Percentiles rank a stretch among this genome's conserved stretches.
These are phyloP conservation scores for Adelphocoris suturalis DNA, from an alignment of 2,888 invertebrate species.

Conservation along the genomic window DNA sequence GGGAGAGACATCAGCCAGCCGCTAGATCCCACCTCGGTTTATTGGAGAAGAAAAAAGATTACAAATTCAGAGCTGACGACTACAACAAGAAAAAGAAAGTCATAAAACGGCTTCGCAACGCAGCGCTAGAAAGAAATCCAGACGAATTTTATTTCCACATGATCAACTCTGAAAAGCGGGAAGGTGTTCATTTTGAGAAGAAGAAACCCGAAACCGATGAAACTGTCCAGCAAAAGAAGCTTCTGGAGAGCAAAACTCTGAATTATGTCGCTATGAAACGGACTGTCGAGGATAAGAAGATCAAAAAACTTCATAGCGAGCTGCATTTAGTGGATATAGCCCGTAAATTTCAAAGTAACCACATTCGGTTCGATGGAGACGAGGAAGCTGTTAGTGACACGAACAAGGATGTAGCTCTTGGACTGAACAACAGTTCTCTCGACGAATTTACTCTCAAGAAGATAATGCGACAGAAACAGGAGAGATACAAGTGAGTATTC, in stretches of 20 bases:
- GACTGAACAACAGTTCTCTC: conserved; percentile 62
- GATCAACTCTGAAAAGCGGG: conserved; percentile 89
- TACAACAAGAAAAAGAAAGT: conserved; percentile 90
- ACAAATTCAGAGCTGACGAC: conserved; percentile 87
- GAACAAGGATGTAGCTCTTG: background rate
- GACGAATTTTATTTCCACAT: conserved; percentile 99
- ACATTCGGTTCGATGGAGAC: conserved; percentile 88
- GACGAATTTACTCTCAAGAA: conserved; percentile 77
- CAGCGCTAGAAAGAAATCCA: conserved; percentile 95
- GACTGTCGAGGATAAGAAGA: conserved; percentile 89
- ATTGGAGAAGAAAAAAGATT: conserved; percentile 94
- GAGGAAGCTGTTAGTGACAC: conserved; percentile 77
- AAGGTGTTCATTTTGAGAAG: conserved; percentile 81
- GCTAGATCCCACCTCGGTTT: conserved; percentile 88
- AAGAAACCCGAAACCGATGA: conserved; percentile 82
- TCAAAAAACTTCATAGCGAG: conserved; percentile 86
- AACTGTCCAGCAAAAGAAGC: conserved; percentile 89
- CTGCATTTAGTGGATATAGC: conserved; percentile 90
- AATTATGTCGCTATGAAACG: conserved; percentile 93
- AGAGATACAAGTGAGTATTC: conserved; percentile 81
- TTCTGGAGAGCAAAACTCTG: conserved; percentile 95
- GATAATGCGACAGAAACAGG: conserved; percentile 82
- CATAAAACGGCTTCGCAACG: conserved; percentile 88
- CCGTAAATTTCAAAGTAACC: conserved; percentile 85
- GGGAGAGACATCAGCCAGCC: conserved; percentile 91